A percentile compares a stretch with the other conserved stretches of the same genome.
Conservation (phyloP, 2,797 vertebrate species). For the Rhodeus uyekii region DNA sequence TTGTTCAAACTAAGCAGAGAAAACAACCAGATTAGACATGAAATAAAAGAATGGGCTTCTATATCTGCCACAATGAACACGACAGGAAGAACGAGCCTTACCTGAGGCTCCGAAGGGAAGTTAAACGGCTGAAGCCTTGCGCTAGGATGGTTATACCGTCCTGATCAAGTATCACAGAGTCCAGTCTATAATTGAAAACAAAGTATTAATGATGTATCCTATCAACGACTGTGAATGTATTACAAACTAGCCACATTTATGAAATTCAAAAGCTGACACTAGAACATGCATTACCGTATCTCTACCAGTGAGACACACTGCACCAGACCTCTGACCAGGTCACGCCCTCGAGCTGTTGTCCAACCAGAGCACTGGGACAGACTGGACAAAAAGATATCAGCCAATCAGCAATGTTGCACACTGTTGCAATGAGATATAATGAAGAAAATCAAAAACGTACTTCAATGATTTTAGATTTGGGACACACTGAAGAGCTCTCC, state of each 20-base stretch:
- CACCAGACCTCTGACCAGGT: constrained; percentile 64
- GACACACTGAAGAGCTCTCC: constrained; percentile 58
- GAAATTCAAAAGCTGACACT: neutral
- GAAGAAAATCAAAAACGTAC: constrained; percentile 58
- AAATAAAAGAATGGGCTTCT: neutral
- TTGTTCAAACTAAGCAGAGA: constrained; percentile 76
- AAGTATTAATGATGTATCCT: constrained; percentile 13
- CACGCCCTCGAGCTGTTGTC: constrained; percentile 55
- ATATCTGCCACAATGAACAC: neutral
- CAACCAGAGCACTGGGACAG: constrained; percentile 68
- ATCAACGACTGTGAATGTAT: neutral
- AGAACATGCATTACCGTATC: constrained; percentile 66
- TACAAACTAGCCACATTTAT: neutral
- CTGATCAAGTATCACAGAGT: constrained; percentile 68
- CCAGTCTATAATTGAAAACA: constrained; percentile 71
- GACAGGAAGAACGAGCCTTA: constrained; percentile 64
- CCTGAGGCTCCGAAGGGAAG: constrained; percentile 74
- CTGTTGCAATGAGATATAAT: neutral
- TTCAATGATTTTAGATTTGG: constrained; percentile 68
- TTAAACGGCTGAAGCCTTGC: constrained; percentile 65
- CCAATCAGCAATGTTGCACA: neutral
- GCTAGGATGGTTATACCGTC: constrained; percentile 64
- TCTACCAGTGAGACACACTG: constrained; percentile 64
- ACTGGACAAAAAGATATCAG: constrained; percentile 61
- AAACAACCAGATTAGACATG: constrained; percentile 14